Evolutionary conservation across 2,888 invertebrate species (phyloP), one percentile per base, ranked within the genome.

Genomic region (Cyclophora punctaria): DNA sequence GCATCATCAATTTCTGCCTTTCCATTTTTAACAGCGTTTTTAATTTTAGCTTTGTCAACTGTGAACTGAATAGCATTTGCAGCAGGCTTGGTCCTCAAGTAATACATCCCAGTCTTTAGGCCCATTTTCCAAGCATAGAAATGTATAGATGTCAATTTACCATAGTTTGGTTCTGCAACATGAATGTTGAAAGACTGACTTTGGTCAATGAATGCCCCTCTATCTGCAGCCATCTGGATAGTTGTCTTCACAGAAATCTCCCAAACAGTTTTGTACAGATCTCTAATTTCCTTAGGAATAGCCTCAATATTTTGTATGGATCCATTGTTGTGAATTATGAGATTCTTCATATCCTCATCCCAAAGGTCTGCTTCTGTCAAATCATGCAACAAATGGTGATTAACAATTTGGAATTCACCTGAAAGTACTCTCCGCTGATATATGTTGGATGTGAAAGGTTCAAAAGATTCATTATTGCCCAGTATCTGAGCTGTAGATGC

Each of bases 71-170:
- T 97, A 3, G 99, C 97, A 78, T 96, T 94, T 2, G 95, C 97
- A 0, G 99, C 99, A 4, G 99, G 97, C 75, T 98, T 98, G 0
- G 98, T 98, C 47, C 98, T 91, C 59, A 99, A 88, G 78, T 99
- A 99, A 80, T 99, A 99, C 98, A 99, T 98, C 48, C 99, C 99
- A 2, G 99, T 99, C 87, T 99, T 99, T 52, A 99, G 88, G 3
- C 99, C 99, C 83, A 94, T 91, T 84, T 96, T 94, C 99, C 99
- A 99, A 0, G 96, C 96, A 78, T 96, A 96, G 81, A 99, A 99
- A 83, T 99, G 99, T 92, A 99, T 99, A 2, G 98, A 98, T 2
- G 98, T 96, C 49, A 99, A 88, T 76, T 97, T 97, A 3, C 95
- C 97, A 73, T 96, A 96, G 71, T 94, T 96, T 3, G 99, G 97